phyloP scores from a whole-genome alignment of 1,140 invertebrate genomes.

The Whitmania pigra region DNA sequence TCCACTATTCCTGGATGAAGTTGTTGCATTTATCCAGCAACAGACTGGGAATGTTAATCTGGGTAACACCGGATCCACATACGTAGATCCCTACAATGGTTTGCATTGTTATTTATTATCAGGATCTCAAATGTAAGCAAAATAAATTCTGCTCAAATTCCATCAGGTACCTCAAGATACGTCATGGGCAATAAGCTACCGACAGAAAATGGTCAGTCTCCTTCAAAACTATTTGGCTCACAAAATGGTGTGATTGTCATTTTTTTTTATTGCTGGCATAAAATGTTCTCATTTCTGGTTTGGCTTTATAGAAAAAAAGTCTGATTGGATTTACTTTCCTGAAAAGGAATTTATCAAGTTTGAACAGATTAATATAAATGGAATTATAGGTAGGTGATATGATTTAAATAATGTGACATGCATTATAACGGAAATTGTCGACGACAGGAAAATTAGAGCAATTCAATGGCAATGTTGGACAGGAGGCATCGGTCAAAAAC shows the following conservation, averaged over 20 bases:
- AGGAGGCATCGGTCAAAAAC: constrained; percentile 16
- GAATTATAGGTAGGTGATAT: constrained; percentile 48
- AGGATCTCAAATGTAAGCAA: constrained; percentile 29
- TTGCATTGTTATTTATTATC: constrained; percentile 60
- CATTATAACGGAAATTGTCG: constrained; percentile 26
- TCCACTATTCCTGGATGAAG: constrained; percentile 66
- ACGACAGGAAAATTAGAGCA: constrained; percentile 52
- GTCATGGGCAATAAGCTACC: no score
- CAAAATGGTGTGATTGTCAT: not conserved
- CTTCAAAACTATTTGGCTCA: not conserved
- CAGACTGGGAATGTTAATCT: constrained; percentile 51
- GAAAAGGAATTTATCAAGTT: constrained; percentile 47
- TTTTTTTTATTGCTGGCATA: not conserved
- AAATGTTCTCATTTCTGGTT: not conserved
- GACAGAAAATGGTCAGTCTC: no score
- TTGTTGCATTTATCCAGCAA: constrained; percentile 84
- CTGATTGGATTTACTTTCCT: constrained; percentile 40
- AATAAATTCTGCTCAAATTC: constrained; percentile 24
- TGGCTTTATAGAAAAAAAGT: not conserved
- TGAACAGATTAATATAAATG: constrained; percentile 54
- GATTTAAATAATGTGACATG: not conserved
- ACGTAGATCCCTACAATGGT: constrained; percentile 45
- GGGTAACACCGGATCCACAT: constrained; percentile 25
- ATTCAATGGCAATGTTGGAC: constrained; percentile 53
- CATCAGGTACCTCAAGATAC: not conserved